A percentile compares a stretch with the other conserved stretches of the same genome.
Conservation (phyloP, 2,888 invertebrate genomes). For the Melanotus villosus region DNA sequence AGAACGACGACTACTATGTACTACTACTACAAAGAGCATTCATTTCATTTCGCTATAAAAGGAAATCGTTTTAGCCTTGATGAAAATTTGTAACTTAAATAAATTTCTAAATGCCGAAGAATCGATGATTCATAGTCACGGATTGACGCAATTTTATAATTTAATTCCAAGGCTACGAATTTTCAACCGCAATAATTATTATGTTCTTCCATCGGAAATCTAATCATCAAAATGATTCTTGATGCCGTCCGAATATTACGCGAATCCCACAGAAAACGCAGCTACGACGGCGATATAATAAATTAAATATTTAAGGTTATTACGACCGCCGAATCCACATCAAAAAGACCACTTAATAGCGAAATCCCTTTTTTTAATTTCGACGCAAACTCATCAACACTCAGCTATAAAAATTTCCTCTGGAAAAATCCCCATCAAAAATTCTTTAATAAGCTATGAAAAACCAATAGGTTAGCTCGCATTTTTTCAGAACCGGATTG, state of each 20-base stretch:
- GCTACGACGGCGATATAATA: background rate
- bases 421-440: too few relatives aligned
- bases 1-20: too few relatives aligned
- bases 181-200: conserved; percentile 45
- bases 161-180: conserved; percentile 48
- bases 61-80: conserved; percentile 44
- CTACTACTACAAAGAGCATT: conserved; percentile 25
- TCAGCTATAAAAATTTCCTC: too few relatives aligned
- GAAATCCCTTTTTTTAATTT: too few relatives aligned
- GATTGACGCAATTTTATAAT: conserved; percentile 49
- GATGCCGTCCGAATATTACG: conserved; percentile 1
- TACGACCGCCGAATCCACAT: background rate
- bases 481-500: too few relatives aligned
- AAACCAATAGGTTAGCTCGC: too few relatives aligned
- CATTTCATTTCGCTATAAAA: conserved; percentile 47
- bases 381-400: too few relatives aligned
- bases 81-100: conserved; percentile 43
- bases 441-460: too few relatives aligned
- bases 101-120: conserved; percentile 48
- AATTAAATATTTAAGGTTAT: background rate
- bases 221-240: conserved; percentile 17
- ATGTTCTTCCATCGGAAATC: conserved; percentile 7
- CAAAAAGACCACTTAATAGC: too few relatives aligned
- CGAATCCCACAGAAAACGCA: background rate
- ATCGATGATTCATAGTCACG: conserved; percentile 46